phyloP scores from a whole-genome alignment of 2,888 invertebrate species.

The Ctenicera cuprea region DNA sequence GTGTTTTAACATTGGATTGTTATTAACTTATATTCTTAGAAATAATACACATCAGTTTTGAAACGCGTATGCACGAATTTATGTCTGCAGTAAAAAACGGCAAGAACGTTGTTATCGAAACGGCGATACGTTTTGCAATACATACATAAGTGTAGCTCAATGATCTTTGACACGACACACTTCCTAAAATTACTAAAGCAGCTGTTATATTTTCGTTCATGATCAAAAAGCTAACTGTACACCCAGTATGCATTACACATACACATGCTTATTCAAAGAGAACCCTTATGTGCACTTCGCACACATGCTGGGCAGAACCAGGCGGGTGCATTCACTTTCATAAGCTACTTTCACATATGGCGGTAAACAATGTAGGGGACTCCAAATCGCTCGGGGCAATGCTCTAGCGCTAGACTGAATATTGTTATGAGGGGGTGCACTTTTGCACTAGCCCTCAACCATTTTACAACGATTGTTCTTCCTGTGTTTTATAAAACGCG shows the following conservation, averaged over 20 bases:
- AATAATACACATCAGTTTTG: no score
- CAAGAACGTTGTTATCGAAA: no score
- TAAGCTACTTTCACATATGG: constrained; percentile 58
- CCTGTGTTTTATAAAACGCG: constrained; percentile 24
- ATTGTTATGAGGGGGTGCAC: constrained; percentile 57
- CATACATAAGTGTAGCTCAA: background rate
- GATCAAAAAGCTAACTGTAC: constrained; percentile 43
- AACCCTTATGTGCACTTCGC: constrained; percentile 51
- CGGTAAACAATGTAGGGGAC: constrained; percentile 56
- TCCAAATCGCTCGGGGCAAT: constrained; percentile 51
- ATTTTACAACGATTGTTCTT: constrained; percentile 18
- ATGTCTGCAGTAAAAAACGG: no score
- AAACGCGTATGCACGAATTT: no score
- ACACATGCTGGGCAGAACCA: constrained; percentile 53
- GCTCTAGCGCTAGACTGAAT: constrained; percentile 52
- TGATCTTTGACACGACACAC: constrained; percentile 16
- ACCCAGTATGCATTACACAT: constrained; percentile 40
- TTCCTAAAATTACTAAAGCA: constrained; percentile 18
- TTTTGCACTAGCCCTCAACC: constrained; percentile 44
- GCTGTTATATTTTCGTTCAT: constrained; percentile 14
- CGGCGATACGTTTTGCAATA: background rate
- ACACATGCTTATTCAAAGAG: constrained; percentile 47
- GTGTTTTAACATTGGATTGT: no score
- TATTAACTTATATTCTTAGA: no score
- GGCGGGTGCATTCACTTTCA: constrained; percentile 56